Evolutionary conservation across 2,113 vertebrate species (phyloP), one percentile per base, ranked within the genome.

Genomic region (Telmatochromis sp.): DNA sequence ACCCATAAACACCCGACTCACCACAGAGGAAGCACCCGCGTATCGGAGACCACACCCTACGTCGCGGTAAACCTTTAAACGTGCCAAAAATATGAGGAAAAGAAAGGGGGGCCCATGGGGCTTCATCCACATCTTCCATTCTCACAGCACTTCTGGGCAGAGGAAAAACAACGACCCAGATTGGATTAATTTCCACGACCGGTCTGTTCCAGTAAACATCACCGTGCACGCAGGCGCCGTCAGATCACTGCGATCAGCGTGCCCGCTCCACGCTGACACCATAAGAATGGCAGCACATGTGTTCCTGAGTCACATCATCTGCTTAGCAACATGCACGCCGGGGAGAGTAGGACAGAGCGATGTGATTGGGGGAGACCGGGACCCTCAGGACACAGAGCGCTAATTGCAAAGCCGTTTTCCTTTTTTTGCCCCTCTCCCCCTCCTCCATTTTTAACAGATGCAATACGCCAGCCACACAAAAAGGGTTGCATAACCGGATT

Each of bases 401-500:
- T 96, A 96, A 95, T 95, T 96, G 94, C 95, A 89, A 91, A 90
- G 93, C 93, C 91, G 91, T 95, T 95, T 94, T 92, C 89, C 40
- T 26, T 42, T 71, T 68, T 45, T 2, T 4, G 0, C 6, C 31
- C 17, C 60, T 21, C 33, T 21, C 60, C 33, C 60, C 73, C 87
- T 90, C 71, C 89, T 94, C 90, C 83, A 65, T 91, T 93, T 95
- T 92, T 89, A 94, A 93, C 93, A 96, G 94, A 94, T 94, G 90
- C 92, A 93, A 92, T 90, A 92, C 85, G 89, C 86, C 93, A 92
- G 89, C 87, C 91, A 86, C 86, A 89, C 90, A 87, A 89, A 90
- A 84, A 80, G 82, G 88, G 92, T 96, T 96, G 95, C 95, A 87
- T 96, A 96, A 96, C 95, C 87, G 83, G 88, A 91, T 94, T 95